Conservation (phyloP, 1,140 invertebrate genomes). For the Tetragnatha versicolor region DNA sequence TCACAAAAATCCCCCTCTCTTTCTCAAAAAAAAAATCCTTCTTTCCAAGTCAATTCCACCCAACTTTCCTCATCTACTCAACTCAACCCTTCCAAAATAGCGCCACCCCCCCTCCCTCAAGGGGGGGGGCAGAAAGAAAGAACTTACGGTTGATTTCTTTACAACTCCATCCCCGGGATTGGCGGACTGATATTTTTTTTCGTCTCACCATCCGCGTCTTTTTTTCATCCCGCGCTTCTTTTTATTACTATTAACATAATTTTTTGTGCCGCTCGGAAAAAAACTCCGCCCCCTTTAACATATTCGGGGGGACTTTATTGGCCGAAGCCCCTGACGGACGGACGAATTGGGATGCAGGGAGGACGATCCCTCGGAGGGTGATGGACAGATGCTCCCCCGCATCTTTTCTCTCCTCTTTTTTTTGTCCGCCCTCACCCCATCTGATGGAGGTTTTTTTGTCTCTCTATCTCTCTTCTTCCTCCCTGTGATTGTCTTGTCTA, state of each 20-base stretch:
- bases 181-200: neutral
- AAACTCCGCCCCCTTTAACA: slow-evolving; percentile 18
- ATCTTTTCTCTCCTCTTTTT: slow-evolving; percentile 10
- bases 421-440: neutral
- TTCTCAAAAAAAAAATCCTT: no score
- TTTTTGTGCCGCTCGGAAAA: slow-evolving; percentile 6
- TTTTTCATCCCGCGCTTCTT: neutral
- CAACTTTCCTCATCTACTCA: no score
- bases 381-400: slow-evolving; percentile 38
- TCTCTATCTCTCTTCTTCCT: no score
- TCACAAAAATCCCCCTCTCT: no score
- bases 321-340: neutral
- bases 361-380: slow-evolving; percentile 8
- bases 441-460: no score
- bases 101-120: neutral
- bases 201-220: neutral
- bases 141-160: neutral
- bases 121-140: neutral
- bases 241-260: slow-evolving; percentile 46
- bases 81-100: neutral
- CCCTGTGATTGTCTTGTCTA: no score
- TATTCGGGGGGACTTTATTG: slow-evolving; percentile 23
- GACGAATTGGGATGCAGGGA: neutral
- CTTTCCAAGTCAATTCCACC: no score
- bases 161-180: neutral